Evolutionary conservation across 1,140 invertebrate species (phyloP), one percentile per base, ranked within the genome.

Genomic region (Dryas iulia): DNA sequence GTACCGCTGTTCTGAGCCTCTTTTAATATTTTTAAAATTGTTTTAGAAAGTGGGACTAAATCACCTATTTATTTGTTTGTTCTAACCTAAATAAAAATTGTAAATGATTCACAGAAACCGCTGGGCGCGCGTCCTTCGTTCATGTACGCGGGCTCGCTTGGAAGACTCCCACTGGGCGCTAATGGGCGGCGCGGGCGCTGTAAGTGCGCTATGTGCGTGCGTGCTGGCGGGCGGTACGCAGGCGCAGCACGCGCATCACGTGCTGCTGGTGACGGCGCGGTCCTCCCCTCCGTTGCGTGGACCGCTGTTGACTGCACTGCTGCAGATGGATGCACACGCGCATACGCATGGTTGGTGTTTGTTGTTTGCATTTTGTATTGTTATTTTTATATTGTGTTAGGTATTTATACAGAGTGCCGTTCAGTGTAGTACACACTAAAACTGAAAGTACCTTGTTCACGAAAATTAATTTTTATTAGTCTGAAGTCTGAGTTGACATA

Each of bases 81-180:
- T 10, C 5, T 31, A 10, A 3, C 14, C 14, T 8, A 21, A 24
- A 23, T 24, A 0, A 24, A 24, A 23, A 53, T 31, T 31, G 30
- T 21, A 52, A 1, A 6, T 26, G 0, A 24, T 24, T 54, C 0
- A 8, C 69, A 90, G 87, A 63, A 90, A 90, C 72, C 88, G 87
- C 56, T 90, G 87, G 87, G 81, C 86, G 58, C 77, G 77, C 31
- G 84, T 90, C 61, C 79, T 90, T 33, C 76, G 81, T 24, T 77
- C 84, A 35, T 84, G 84, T 52, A 77, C 77, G 39, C 84, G 84
- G 33, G 74, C 71, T 58, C 74, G 73, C 10, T 64, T 71, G 58
- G 74, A 67, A 61, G 66, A 59, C 66, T 74, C 69, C 53, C 74
- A 75, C 78, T 82, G 72, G 70, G 67, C 59, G 73, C 54, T 77